phyloP scores from a whole-genome alignment of 2,113 vertebrate genomes.

The Muntiacus reevesi region DNA sequence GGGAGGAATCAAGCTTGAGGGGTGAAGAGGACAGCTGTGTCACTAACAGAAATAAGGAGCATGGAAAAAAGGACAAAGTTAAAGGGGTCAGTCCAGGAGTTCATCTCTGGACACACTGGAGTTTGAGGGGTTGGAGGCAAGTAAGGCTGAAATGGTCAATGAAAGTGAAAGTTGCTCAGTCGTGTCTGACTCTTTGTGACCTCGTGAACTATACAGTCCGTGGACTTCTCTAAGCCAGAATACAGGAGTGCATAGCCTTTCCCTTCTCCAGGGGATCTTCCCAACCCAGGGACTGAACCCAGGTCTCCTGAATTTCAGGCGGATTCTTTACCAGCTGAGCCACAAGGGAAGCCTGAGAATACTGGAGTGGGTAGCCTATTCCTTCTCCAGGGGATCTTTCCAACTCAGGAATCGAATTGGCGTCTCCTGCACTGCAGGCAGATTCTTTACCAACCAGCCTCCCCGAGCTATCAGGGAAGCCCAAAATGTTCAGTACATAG shows the following conservation, averaged over 20 bases:
- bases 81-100: neutral
- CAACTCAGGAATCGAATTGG: neutral
- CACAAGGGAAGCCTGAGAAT: neutral
- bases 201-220: neutral
- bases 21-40: neutral
- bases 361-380: neutral
- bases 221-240: neutral
- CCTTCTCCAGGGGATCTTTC: neutral
- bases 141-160: neutral
- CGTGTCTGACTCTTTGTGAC: neutral
- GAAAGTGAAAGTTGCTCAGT: neutral
- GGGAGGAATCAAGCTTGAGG: neutral
- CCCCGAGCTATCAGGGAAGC: neutral
- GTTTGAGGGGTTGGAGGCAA: neutral
- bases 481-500: neutral
- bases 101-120: neutral
- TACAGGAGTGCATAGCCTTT: neutral
- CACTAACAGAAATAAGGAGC: neutral
- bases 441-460: neutral
- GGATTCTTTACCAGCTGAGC: neutral
- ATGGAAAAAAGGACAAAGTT: neutral
- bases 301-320: neutral
- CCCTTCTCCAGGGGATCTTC: neutral
- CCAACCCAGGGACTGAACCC: neutral
- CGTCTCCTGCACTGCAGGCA: neutral